These are phyloP conservation scores for Anthopleura sola DNA, from an alignment of 64 coral and sea anemone species.

Conservation along the genomic window DNA sequence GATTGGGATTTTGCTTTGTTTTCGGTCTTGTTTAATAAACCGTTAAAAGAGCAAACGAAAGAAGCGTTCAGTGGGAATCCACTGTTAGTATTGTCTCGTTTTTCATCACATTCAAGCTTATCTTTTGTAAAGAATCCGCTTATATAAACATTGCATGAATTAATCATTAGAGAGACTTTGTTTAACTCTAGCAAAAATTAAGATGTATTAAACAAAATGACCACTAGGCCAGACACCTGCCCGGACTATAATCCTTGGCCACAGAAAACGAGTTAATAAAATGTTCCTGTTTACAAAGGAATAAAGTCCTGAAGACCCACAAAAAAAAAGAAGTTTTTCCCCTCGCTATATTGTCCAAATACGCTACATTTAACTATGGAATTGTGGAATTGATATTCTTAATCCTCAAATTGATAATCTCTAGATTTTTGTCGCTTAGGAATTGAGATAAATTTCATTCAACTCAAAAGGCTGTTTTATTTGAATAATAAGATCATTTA, in stretches of 20 bases:
- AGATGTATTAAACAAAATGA: background rate
- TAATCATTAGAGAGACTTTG: background rate
- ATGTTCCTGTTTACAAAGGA: background rate
- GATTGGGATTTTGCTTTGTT: background rate
- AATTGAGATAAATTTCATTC: background rate
- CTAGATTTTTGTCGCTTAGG: too few relatives aligned
- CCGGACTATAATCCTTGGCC: background rate
- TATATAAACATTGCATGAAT: background rate
- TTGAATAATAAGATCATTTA: background rate
- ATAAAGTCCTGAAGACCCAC: too few relatives aligned
- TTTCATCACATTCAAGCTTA: background rate
- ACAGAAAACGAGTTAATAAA: background rate
- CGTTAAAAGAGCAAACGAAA: background rate
- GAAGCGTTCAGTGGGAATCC: background rate
- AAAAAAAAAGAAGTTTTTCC: too few relatives aligned
- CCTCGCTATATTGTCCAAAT: too few relatives aligned
- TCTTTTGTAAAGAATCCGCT: background rate
- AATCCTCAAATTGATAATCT: background rate
- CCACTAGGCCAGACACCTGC: constrained; percentile 1
- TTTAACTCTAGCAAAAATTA: background rate
- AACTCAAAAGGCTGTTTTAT: background rate
- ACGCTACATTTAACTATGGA: background rate
- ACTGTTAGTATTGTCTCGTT: background rate
- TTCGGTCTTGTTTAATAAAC: background rate
- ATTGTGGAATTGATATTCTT: too few relatives aligned